Evolutionary conservation across 2,113 vertebrate genomes (phyloP), one percentile per base, ranked within the genome.

Genomic region (Gopherus flavomarginatus): DNA sequence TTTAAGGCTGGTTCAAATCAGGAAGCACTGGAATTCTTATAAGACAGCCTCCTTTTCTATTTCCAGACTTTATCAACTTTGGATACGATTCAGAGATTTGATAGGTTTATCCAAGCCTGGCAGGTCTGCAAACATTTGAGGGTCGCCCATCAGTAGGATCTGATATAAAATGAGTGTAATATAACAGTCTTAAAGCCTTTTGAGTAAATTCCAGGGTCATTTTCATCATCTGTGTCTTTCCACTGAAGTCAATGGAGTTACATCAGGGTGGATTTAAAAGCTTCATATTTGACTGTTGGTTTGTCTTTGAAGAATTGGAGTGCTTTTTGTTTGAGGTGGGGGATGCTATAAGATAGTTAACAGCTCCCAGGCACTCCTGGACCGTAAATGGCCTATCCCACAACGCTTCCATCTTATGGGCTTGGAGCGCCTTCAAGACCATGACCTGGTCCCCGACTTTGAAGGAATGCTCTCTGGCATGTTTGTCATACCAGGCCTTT

Each of bases 221-320:
- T 88, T 89, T 93, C 4, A 0, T 95, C 91, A 97, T 94, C 94
- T 95, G 94, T 47, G 42, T 78, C 38, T 47, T 80, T 35, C 17
- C 83, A 82, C 54, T 75, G 89, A 92, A 95, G 54, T 93, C 90
- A 92, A 84, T 79, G 86, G 85, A 87, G 92, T 95, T 95, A 82
- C 94, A 94, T 53, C 59, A 89, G 24, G 44, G 59, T 92, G 95
- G 0, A 0, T 93, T 44, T 96, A 90, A 54, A 54, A 80, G 93
- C 56, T 86, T 94, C 94, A 93, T 59, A 97, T 89, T 26, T 90
- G 83, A 78, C 80, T 49, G 80, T 49, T 95, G 83, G 11, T 53
- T 17, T 95, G 90, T 89, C 69, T 90, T 78, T 89, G 92, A 81
- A 92, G 96, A 50, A 50, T 50, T 50, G 50, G 50, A 50, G 50